Conservation (phyloP, 2,113 vertebrate genomes). For the Scolopax mira region DNA sequence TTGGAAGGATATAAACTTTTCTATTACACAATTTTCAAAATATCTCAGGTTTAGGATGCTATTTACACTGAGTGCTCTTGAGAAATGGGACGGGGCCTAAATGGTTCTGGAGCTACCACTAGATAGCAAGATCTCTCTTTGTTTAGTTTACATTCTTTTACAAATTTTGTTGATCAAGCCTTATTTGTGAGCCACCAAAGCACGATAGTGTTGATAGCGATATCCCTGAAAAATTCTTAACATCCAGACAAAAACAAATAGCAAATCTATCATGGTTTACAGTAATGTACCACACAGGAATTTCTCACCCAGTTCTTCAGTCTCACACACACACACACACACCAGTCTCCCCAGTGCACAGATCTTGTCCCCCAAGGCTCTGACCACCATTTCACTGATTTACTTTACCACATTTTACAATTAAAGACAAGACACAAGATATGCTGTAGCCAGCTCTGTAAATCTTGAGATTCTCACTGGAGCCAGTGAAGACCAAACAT, state of each 20-base stretch:
- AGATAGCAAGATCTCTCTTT: neutral
- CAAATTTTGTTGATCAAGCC: neutral
- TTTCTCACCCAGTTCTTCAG: neutral
- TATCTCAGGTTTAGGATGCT: neutral
- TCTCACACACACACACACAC: neutral
- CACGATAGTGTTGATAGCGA: rapidly evolving
- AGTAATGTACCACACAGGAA: neutral
- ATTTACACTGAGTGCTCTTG: neutral
- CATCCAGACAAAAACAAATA: neutral
- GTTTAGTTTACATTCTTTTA: neutral
- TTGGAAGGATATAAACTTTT: neutral
- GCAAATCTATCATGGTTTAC: neutral
- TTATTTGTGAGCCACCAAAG: neutral
- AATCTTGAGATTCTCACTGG: neutral
- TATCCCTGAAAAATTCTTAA: neutral
- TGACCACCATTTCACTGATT: neutral
- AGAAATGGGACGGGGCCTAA: neutral
- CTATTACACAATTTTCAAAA: neutral
- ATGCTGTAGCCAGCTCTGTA: neutral
- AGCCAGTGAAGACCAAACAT: neutral
- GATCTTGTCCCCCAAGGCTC: neutral
- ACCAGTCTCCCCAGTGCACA: neutral
- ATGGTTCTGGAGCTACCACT: neutral
- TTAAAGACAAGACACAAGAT: neutral
- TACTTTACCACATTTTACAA: neutral